Base-by-base conservation (phyloP, 1,140 invertebrate genomes). In the Leptonema lineaticorne region DNA sequence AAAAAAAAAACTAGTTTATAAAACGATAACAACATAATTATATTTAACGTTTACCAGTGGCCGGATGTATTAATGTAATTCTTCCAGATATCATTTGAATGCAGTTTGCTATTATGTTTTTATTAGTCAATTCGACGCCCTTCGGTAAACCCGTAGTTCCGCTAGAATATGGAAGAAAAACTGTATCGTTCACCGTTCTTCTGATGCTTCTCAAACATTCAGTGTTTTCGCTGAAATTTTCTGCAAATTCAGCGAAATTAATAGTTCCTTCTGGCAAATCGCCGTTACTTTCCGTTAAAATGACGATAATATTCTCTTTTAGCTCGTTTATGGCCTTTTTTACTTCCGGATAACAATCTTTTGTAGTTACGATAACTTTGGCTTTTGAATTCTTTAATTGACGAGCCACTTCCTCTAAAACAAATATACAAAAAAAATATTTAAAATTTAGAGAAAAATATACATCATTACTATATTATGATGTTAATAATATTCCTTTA, bases 91-190 rank as follows among this genome's bases (percentile, higher is more conserved):
- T 74, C n/a, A 84, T 75, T 68, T 84, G 81, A 29, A 82, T 75
- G 48, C 81, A 80, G 69, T 88, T 89, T 1, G 83, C 76, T 22
- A 84, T 75, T 45, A 88, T 77, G 75, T 88, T 89, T 41, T 74
- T 81, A 76, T 96, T 89, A 0, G 90, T 90, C 0, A 94, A 75
- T 80, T 92, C 86, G 0, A 95, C 93, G 22, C 91, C 93, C 85
- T 96, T 96, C 8, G 95, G 93, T 50, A 91, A 76, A 9, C 95
- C 93, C 22, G 93, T 96, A 2, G 94, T 96, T 14, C 94, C 94
- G 76, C 92, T 95, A 0, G 93, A 90, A 78, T 86, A 90, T 14
- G 86, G 85, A 60, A 90, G 72, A 60, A 89, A 74, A 8, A 83
- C 77, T 8, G 85, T 76, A 74, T 88, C 85, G 20, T 84, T 74